Percentiles rank a stretch among this genome's conserved stretches.
These are phyloP conservation scores for Aegithalos caudatus DNA, from an alignment of 2,113 vertebrate species.

Conservation along the genomic window DNA sequence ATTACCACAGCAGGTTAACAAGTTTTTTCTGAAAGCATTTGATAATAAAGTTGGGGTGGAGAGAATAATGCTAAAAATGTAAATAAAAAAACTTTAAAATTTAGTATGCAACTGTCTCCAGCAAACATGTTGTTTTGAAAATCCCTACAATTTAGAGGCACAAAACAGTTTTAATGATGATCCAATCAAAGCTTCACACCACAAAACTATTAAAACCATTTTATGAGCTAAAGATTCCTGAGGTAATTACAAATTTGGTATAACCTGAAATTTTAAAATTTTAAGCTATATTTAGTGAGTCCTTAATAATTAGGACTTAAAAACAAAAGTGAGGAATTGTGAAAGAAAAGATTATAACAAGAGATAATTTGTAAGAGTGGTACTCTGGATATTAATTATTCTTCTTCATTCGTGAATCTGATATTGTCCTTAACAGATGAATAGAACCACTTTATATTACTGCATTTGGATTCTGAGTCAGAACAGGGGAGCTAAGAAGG, in stretches of 20 bases:
- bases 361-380: neutral
- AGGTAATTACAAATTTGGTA: neutral
- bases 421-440: neutral
- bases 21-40: neutral
- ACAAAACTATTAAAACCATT: neutral
- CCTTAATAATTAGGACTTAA: neutral
- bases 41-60: neutral
- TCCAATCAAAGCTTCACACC: neutral
- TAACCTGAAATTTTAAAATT: neutral
- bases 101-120: neutral
- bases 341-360: neutral
- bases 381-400: neutral
- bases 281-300: neutral
- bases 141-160: accelerated
- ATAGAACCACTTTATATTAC: neutral
- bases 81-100: neutral
- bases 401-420: neutral
- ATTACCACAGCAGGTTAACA: neutral
- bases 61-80: neutral
- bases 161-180: neutral
- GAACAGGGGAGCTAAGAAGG: neutral
- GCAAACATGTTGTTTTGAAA: neutral
- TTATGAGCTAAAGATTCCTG: neutral
- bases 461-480: neutral
- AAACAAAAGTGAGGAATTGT: neutral